These are phyloP conservation scores for Drosophila macrospina DNA, from an alignment of 2,888 invertebrate species.

Conservation along the genomic window DNA sequence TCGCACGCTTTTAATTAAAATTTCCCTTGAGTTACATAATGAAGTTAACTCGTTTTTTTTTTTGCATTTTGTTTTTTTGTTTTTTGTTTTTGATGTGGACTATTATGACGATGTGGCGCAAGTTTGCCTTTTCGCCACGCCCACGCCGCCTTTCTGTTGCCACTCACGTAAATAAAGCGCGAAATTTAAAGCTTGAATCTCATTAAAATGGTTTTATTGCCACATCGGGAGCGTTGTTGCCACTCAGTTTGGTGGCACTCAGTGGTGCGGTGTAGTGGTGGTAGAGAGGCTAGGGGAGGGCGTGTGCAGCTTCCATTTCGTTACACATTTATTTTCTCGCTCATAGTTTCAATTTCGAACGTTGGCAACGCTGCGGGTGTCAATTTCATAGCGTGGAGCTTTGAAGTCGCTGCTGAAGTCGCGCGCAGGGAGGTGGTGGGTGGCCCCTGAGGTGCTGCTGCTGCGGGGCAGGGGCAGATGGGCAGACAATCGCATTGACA, in stretches of 20 bases:
- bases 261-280: background rate
- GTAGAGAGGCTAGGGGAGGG: slow-evolving; percentile 7
- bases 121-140: slow-evolving; percentile 48
- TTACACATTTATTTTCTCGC: slow-evolving; percentile 74
- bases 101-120: slow-evolving; percentile 42
- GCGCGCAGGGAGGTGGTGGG: background rate
- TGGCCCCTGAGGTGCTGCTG: background rate
- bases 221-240: slow-evolving; percentile 28
- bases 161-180: slow-evolving; percentile 75
- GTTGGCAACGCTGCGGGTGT: slow-evolving; percentile 72
- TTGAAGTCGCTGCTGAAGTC: slow-evolving; percentile 61
- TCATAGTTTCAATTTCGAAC: slow-evolving; percentile 73
- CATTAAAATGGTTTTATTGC: slow-evolving; percentile 78
- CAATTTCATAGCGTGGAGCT: slow-evolving; percentile 74
- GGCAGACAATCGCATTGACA: slow-evolving; percentile 54
- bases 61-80: slow-evolving; percentile 23
- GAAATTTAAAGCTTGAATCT: slow-evolving; percentile 79
- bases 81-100: slow-evolving; percentile 8
- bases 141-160: slow-evolving; percentile 30
- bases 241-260: slow-evolving; percentile 13
- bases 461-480: background rate
- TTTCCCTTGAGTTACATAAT: slow-evolving; percentile 67
- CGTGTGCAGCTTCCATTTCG: slow-evolving; percentile 68
- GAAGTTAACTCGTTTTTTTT: slow-evolving; percentile 65
- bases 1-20: slow-evolving; percentile 77